Evolutionary conservation across 2,888 invertebrate genomes (phyloP).

Genomic region (Belgica antarctica): DNA sequence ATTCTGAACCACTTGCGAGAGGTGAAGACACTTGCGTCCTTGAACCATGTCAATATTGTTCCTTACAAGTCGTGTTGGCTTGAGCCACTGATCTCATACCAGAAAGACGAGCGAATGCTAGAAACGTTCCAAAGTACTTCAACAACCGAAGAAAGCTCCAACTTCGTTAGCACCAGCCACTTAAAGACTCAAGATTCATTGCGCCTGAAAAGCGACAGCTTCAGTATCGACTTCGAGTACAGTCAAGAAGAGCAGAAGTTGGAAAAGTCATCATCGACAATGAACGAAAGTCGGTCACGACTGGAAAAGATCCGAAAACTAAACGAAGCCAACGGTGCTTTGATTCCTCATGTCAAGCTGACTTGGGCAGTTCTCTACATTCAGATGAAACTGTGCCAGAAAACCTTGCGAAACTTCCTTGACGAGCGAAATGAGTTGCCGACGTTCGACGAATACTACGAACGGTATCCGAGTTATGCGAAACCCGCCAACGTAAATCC

Average conservation of each 20-base stretch:
- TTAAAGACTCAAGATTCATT: slow-evolving; percentile 28
- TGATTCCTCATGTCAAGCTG: slow-evolving; percentile 54
- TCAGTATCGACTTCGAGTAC: slow-evolving; percentile 29
- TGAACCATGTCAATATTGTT: slow-evolving; percentile 77
- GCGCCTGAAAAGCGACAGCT: slow-evolving; percentile 33
- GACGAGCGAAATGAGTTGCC: slow-evolving; percentile 59
- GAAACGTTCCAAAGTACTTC: neutral
- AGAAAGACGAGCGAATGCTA: slow-evolving; percentile 51
- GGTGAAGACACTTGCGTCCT: slow-evolving; percentile 75
- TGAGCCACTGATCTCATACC: slow-evolving; percentile 62
- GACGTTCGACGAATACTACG: slow-evolving; percentile 45
- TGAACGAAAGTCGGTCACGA: slow-evolving; percentile 28
- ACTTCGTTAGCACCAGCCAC: neutral
- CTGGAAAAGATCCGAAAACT: slow-evolving; percentile 1
- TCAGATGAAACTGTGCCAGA: slow-evolving; percentile 79
- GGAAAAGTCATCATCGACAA: slow-evolving; percentile 39
- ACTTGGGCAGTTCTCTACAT: slow-evolving; percentile 74
- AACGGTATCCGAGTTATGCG: neutral
- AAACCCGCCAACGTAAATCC: neutral
- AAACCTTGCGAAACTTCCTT: slow-evolving; percentile 74
- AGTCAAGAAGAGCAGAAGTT: neutral
- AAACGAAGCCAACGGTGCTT: neutral
- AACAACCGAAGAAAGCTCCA: slow-evolving; percentile 25
- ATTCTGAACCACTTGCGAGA: slow-evolving; percentile 69
- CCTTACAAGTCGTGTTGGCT: slow-evolving; percentile 83